Conservation (phyloP, 2,888 invertebrate genomes). For the Timandra comae region DNA sequence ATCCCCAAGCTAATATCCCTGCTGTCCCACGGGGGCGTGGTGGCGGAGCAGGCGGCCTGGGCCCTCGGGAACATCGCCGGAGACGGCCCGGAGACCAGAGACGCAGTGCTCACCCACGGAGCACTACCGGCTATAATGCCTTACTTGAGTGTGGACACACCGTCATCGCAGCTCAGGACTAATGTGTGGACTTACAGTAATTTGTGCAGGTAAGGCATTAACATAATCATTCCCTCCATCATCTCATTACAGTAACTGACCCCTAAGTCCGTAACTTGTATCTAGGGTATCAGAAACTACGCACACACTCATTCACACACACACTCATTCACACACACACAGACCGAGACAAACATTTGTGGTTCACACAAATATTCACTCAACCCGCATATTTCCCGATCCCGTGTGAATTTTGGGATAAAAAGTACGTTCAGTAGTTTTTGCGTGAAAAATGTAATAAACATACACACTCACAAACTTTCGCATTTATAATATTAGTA, state of each 20-base stretch:
- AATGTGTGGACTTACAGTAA: conserved; percentile 96
- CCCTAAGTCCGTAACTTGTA: too few species aligned
- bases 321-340: too few species aligned
- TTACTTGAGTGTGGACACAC: conserved; percentile 78
- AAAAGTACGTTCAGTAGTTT: too few species aligned
- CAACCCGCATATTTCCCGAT: too few species aligned
- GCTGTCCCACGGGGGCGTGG: conserved; percentile 82
- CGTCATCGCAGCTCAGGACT: conserved; percentile 84
- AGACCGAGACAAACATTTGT: too few species aligned
- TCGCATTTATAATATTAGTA: background rate
- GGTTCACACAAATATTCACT: too few species aligned
- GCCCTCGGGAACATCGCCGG: conserved; percentile 99
- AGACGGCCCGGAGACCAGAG: conserved; percentile 87
- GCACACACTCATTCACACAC: too few species aligned
- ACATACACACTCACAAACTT: background rate
- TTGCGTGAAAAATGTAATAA: too few species aligned
- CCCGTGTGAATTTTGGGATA: conserved; percentile 2
- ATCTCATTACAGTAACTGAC: too few species aligned
- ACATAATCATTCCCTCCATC: too few species aligned
- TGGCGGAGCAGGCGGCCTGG: conserved; percentile 97
- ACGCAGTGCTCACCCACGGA: conserved; percentile 84
- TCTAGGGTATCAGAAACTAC: too few species aligned
- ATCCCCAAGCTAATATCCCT: conserved; percentile 87
- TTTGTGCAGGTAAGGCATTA: conserved; percentile 85
- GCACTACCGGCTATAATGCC: conserved; percentile 73